Percentiles rank a stretch among this genome's conserved stretches.
Conservation (phyloP, 2,888 invertebrate genomes). For the Entomobrya proxima region DNA sequence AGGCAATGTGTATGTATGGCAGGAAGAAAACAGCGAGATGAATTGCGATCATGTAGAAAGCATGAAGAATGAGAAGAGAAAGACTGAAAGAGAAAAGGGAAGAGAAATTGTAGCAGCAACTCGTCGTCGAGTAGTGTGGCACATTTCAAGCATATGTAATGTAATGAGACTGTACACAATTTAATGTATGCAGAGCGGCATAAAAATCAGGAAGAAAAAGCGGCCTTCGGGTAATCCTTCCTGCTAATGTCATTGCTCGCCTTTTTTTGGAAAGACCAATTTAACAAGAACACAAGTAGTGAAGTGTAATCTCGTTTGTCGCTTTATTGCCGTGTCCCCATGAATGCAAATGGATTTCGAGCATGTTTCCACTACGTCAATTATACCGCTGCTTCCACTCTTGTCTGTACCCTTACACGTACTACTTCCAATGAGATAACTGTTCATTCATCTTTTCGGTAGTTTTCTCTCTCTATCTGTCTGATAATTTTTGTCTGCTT, state of each 20-base stretch:
- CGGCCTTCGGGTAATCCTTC: constrained; percentile 16
- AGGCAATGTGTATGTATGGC: constrained; percentile 62
- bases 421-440: constrained; percentile 54
- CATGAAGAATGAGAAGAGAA: constrained; percentile 41
- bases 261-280: constrained; percentile 14
- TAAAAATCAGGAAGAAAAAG: constrained; percentile 37
- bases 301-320: constrained; percentile 63
- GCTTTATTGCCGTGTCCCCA: constrained; percentile 59
- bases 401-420: constrained; percentile 49
- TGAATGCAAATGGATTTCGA: constrained; percentile 74
- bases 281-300: constrained; percentile 40
- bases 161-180: constrained; percentile 41
- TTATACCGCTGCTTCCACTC: constrained; percentile 54
- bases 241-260: constrained; percentile 8
- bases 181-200: constrained; percentile 47
- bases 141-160: constrained; percentile 30
- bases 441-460: constrained; percentile 57
- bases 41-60: constrained; percentile 65
- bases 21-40: constrained; percentile 30
- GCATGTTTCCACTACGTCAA: constrained; percentile 70
- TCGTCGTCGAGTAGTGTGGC: constrained; percentile 49
- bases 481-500: constrained; percentile 40
- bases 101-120: constrained; percentile 48
- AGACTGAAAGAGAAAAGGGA: not conserved
- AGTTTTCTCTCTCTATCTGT: constrained; percentile 11